A percentile compares a stretch with the other conserved stretches of the same genome.
These are phyloP conservation scores for Drusus annulatus DNA, from an alignment of 1,140 invertebrate genomes.

Conservation along the genomic window DNA sequence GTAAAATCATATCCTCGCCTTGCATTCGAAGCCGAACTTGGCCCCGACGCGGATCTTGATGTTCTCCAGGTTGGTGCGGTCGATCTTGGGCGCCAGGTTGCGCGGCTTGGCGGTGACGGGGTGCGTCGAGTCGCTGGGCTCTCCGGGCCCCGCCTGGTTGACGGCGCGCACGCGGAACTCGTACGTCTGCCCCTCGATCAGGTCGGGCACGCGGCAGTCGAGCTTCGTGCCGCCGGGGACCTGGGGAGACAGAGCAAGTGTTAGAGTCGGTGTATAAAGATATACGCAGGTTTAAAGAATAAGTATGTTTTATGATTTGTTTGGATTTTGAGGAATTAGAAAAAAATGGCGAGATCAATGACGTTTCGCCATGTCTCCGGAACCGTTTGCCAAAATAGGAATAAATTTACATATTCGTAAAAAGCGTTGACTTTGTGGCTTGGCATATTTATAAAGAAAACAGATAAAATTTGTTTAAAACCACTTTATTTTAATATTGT, in stretches of 20 bases:
- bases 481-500: too few species aligned
- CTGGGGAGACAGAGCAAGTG: constrained; percentile 50
- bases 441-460: too few species aligned
- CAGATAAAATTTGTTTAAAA: too few species aligned
- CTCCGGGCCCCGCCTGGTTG: constrained; percentile 94
- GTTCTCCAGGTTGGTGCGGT: constrained; percentile 88
- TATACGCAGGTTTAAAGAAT: too few species aligned
- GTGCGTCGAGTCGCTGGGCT: constrained; percentile 89
- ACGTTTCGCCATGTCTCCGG: too few species aligned
- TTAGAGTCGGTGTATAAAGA: too few species aligned
- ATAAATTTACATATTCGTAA: too few species aligned
- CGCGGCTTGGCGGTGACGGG: constrained; percentile 92
- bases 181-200: constrained; percentile 92
- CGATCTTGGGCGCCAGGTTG: constrained; percentile 89
- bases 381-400: too few species aligned
- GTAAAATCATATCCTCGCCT: constrained; percentile 64
- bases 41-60: constrained; percentile 92
- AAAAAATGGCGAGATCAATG: too few species aligned
- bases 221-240: constrained; percentile 82
- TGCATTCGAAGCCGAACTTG: constrained; percentile 77
- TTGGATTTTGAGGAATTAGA: too few species aligned
- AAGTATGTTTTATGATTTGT: too few species aligned
- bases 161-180: constrained; percentile 93
- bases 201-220: constrained; percentile 88
- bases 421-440: too few species aligned